A percentile compares a stretch with the other conserved stretches of the same genome.
These are phyloP conservation scores for Lamellibrachia luymesi DNA, from an alignment of 1,140 invertebrate genomes.

Conservation along the genomic window DNA sequence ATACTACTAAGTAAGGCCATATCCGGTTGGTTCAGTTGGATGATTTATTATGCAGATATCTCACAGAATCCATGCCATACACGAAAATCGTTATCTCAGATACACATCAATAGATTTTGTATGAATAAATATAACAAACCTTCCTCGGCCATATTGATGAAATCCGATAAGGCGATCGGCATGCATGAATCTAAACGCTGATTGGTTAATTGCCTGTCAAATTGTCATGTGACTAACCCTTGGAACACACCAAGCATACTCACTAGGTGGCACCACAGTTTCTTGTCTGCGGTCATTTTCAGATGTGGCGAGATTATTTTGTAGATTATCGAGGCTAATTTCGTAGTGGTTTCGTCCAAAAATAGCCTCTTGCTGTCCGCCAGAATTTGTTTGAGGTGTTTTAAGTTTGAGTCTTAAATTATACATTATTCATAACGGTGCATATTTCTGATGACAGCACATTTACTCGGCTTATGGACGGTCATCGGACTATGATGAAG, in stretches of 20 bases:
- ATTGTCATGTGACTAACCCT: neutral
- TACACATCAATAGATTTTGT: neutral
- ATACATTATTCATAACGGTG: neutral
- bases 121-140: neutral
- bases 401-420: too few relatives aligned
- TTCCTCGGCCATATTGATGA: conserved; percentile 1
- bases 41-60: neutral
- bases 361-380: neutral
- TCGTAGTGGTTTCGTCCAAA: neutral
- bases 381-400: too few relatives aligned
- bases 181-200: neutral
- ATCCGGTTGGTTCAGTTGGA: neutral
- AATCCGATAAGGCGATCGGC: neutral
- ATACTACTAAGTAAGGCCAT: neutral
- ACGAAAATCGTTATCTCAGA: neutral
- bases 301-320: neutral
- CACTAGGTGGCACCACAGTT: neutral
- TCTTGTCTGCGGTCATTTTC: neutral
- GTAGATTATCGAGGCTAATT: neutral
- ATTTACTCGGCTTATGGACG: neutral
- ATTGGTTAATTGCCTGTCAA: neutral
- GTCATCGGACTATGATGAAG: neutral
- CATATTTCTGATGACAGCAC: neutral
- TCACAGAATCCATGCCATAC: neutral
- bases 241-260: neutral